These are phyloP conservation scores for Lepidurus arcticus DNA, from an alignment of 1,140 invertebrate species.

Conservation along the genomic window DNA sequence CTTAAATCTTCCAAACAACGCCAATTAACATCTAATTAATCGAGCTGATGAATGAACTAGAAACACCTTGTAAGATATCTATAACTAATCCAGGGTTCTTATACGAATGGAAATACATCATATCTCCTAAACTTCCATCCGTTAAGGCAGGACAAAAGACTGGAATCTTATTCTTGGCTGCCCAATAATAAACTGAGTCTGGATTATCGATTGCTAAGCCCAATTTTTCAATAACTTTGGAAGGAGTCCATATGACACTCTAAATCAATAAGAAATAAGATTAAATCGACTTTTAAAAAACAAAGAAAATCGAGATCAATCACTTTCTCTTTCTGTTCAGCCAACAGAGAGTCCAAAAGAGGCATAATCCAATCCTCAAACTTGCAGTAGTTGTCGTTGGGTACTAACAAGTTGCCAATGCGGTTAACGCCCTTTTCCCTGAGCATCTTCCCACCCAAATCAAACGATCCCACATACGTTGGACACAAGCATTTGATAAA, in stretches of 20 bases:
- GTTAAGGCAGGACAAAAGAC: slow-evolving; percentile 97
- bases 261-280: not conserved
- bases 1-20: slow-evolving; percentile 63
- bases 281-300: slow-evolving; percentile 32
- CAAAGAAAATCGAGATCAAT: slow-evolving; percentile 19
- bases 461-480: slow-evolving; percentile 87
- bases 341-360: slow-evolving; percentile 81
- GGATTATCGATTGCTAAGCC: slow-evolving; percentile 87
- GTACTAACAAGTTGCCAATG: slow-evolving; percentile 95
- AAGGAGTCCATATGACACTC: slow-evolving; percentile 79
- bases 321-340: slow-evolving; percentile 73
- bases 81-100: slow-evolving; percentile 84
- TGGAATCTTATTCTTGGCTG: slow-evolving; percentile 94
- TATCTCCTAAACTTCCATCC: slow-evolving; percentile 97
- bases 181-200: slow-evolving; percentile 96
- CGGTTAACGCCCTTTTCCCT: slow-evolving; percentile 88
- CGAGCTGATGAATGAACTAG: not conserved
- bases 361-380: slow-evolving; percentile 99
- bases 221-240: slow-evolving; percentile 72
- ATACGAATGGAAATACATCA: slow-evolving; percentile 98
- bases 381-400: slow-evolving; percentile 96
- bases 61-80: slow-evolving; percentile 77
- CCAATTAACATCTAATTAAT: slow-evolving; percentile 20
- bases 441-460: slow-evolving; percentile 68
- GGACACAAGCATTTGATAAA: slow-evolving; percentile 96